phyloP scores from a whole-genome alignment of 2,888 invertebrate genomes.

The Oligia strigilis region DNA sequence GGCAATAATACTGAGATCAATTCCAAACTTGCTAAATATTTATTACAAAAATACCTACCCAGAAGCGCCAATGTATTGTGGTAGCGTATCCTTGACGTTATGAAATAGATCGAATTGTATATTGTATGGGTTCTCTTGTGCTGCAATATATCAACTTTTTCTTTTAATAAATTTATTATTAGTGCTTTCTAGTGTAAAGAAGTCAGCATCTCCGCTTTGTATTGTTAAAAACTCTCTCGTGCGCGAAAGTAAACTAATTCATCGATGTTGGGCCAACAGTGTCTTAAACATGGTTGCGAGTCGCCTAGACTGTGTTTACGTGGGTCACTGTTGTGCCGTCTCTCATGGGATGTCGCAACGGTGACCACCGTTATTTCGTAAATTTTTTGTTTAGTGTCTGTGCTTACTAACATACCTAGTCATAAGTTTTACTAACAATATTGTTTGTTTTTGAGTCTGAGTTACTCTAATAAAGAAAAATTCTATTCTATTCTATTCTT shows the following conservation, averaged over 20 bases:
- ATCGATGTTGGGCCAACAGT: too few species aligned
- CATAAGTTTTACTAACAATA: too few species aligned
- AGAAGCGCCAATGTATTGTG: constrained; percentile 9
- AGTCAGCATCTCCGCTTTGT: not conserved
- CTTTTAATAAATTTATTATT: not conserved
- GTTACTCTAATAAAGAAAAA: too few species aligned
- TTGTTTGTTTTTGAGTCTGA: too few species aligned
- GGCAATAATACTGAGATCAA: constrained; percentile 25
- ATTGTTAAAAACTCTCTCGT: not conserved
- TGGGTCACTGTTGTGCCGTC: too few species aligned
- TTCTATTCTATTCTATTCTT: too few species aligned
- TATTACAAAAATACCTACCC: constrained; percentile 44
- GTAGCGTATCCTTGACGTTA: constrained; percentile 7
- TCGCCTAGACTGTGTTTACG: too few species aligned
- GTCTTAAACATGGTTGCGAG: too few species aligned
- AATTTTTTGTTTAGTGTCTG: too few species aligned
- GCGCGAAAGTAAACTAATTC: not conserved
- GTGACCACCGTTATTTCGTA: too few species aligned
- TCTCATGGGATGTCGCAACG: too few species aligned
- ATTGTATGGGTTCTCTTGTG: not conserved
- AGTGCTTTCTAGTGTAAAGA: not conserved
- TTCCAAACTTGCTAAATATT: constrained; percentile 43
- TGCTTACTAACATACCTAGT: too few species aligned
- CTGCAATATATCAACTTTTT: not conserved
- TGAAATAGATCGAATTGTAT: constrained; percentile 11